These are phyloP conservation scores for Oostethus manadensis DNA, from an alignment of 2,113 vertebrate genomes.

Conservation along the genomic window DNA sequence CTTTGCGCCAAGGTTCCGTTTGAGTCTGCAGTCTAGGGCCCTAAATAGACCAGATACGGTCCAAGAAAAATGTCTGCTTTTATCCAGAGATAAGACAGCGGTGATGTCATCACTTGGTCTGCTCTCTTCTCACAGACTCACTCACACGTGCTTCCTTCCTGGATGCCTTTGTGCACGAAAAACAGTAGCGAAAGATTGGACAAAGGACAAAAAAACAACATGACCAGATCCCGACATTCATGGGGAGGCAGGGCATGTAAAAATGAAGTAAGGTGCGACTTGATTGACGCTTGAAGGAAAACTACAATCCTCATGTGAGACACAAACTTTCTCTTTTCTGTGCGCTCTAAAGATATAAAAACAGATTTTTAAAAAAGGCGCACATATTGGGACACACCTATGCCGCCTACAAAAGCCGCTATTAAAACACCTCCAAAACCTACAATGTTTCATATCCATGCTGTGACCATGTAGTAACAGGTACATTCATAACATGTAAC, in stretches of 20 bases:
- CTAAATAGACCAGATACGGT: constrained; percentile 40
- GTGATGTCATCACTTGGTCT: constrained; percentile 48
- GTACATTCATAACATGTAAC: no score
- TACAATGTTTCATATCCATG: no score
- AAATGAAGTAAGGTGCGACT: background rate
- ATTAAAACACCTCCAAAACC: no score
- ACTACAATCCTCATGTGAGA: no score
- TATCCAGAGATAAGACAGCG: constrained; percentile 44
- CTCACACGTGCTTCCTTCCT: constrained; percentile 42
- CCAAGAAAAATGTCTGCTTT: constrained; percentile 44
- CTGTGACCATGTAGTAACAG: no score
- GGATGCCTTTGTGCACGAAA: constrained; percentile 15
- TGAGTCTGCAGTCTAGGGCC: constrained; percentile 21
- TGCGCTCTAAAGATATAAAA: no score
- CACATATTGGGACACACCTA: no score
- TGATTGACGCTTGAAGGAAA: no score
- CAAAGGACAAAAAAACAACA: constrained; percentile 1
- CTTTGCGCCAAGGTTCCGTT: constrained; percentile 4
- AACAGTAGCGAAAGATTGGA: background rate
- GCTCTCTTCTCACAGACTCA: constrained; percentile 37
- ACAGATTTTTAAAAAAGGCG: no score
- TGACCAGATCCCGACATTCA: background rate
- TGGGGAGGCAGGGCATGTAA: background rate
- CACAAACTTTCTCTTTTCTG: no score
- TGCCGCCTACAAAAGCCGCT: no score